These are phyloP conservation scores for Formica exsecta DNA, from an alignment of 1,140 invertebrate species.

Conservation along the genomic window DNA sequence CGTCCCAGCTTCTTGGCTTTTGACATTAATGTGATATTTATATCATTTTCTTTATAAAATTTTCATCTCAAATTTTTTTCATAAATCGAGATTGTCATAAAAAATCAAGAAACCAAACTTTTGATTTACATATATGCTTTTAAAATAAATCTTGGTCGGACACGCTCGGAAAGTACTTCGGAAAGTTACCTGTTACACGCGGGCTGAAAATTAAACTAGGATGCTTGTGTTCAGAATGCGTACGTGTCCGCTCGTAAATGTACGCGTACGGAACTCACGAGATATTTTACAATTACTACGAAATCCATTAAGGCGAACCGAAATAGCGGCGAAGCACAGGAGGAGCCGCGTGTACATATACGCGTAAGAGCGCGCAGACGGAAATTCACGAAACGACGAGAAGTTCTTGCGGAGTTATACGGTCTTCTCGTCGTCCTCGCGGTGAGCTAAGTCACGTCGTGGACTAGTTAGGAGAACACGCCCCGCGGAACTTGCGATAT, in stretches of 20 bases:
- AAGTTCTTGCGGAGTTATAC: slow-evolving; percentile 75
- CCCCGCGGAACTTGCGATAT: slow-evolving; percentile 56
- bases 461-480: slow-evolving; percentile 60
- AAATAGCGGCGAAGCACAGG: slow-evolving; percentile 65
- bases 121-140: slow-evolving; percentile 58
- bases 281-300: slow-evolving; percentile 85
- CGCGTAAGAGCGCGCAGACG: slow-evolving; percentile 56
- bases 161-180: slow-evolving; percentile 44
- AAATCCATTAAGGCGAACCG: slow-evolving; percentile 84
- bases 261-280: slow-evolving; percentile 77
- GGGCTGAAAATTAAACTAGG: slow-evolving; percentile 65
- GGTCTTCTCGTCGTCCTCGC: slow-evolving; percentile 64
- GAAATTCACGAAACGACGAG: slow-evolving; percentile 73
- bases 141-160: slow-evolving; percentile 55
- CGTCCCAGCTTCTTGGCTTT: background rate
- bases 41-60: background rate
- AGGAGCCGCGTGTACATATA: slow-evolving; percentile 40
- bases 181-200: slow-evolving; percentile 65
- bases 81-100: background rate
- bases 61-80: background rate
- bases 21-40: background rate
- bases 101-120: background rate
- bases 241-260: slow-evolving; percentile 71
- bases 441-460: slow-evolving; percentile 57
- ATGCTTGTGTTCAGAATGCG: slow-evolving; percentile 54